A percentile compares a stretch with the other conserved stretches of the same genome.
phyloP scores from a whole-genome alignment of 2,113 vertebrate genomes.

The Rhinolophus sinicus region DNA sequence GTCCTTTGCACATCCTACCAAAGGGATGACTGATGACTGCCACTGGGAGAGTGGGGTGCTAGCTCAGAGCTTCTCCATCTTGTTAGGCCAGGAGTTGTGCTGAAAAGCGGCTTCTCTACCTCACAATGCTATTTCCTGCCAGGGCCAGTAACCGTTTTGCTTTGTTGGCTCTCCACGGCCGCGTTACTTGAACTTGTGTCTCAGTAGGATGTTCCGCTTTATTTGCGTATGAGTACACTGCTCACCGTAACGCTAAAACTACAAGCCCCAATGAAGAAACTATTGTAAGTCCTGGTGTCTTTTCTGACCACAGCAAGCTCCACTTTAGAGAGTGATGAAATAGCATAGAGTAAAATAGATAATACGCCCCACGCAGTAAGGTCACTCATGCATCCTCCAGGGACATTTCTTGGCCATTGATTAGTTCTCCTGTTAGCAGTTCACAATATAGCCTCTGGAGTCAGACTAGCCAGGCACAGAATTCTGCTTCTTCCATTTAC shows the following conservation, averaged over 20 bases:
- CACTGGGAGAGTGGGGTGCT: neutral
- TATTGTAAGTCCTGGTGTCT: neutral
- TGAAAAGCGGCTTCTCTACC: neutral
- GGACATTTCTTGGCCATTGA: neutral
- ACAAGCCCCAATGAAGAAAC: neutral
- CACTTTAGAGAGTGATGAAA: neutral
- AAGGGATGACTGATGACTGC: neutral
- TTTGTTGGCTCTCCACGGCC: neutral
- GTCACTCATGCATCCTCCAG: neutral
- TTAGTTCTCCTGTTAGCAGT: neutral
- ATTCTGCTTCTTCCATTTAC: neutral
- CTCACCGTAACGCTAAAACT: neutral
- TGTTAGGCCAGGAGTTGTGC: neutral
- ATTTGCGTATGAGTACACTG: neutral
- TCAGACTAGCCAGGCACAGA: neutral
- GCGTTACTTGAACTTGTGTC: neutral
- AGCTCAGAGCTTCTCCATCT: neutral
- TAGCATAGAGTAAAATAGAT: neutral
- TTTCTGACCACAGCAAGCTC: constrained; percentile 15
- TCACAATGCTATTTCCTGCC: neutral
- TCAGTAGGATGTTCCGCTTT: neutral
- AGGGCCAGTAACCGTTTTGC: neutral
- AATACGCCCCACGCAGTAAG: neutral
- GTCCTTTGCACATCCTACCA: neutral
- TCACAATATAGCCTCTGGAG: neutral